Conservation (phyloP, 2,888 invertebrate genomes). For the Tineola bisselliella region DNA sequence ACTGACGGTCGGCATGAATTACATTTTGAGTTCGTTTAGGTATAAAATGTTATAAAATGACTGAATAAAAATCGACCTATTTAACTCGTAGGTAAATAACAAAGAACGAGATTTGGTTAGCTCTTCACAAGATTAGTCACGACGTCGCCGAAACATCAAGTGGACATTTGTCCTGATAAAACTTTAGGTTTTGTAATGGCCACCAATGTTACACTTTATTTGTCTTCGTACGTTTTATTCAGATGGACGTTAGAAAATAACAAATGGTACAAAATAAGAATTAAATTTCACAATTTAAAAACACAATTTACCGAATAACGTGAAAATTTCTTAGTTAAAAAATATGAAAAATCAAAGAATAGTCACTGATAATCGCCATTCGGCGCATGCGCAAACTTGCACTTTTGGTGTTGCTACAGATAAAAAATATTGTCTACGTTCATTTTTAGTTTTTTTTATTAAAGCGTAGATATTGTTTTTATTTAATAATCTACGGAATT, state of each 20-base stretch:
- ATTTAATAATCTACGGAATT: not conserved
- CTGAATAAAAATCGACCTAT: constrained; percentile 3
- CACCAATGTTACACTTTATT: constrained; percentile 64
- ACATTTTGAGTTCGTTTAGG: constrained; percentile 18
- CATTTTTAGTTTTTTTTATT: not conserved
- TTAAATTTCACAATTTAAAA: constrained; percentile 20
- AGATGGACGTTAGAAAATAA: not conserved
- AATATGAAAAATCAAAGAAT: constrained; percentile 63
- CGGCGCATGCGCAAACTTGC: constrained; percentile 69
- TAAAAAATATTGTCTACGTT: constrained; percentile 15
- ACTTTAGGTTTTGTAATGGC: constrained; percentile 68
- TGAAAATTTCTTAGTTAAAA: constrained; percentile 62
- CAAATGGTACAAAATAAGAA: not conserved
- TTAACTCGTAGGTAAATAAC: constrained; percentile 32
- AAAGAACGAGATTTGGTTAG: constrained; percentile 41
- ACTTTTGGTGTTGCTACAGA: constrained; percentile 40
- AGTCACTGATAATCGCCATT: constrained; percentile 66
- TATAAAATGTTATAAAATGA: not conserved
- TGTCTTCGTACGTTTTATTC: constrained; percentile 38
- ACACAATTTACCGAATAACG: constrained; percentile 55
- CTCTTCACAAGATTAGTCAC: constrained; percentile 56
- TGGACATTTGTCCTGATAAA: constrained; percentile 66
- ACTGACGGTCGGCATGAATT: constrained; percentile 49
- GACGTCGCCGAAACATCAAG: constrained; percentile 69
- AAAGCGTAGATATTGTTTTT: not conserved